Base-by-base conservation (phyloP, 2,113 vertebrate species). In the Oceanodroma tethys region DNA sequence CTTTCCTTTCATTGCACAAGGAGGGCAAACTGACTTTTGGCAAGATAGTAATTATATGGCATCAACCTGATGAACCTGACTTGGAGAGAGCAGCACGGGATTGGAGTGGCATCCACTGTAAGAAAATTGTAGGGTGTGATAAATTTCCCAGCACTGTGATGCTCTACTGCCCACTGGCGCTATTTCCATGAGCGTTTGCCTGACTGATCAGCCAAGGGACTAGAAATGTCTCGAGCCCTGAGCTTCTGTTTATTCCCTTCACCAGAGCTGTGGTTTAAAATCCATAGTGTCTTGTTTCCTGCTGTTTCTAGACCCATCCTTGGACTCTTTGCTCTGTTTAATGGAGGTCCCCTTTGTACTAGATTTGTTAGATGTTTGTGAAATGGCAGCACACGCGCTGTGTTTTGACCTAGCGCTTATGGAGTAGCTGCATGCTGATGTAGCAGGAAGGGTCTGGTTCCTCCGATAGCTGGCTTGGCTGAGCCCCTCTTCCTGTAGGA, bases 361-460 rank as follows among this genome's bases (percentile, higher is more conserved):
- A 36, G n/a, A n/a, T 89, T 84, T 86, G 88, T 42, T 45, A 88
- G 58, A 40, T 90, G 63, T 72, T 62, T 89, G 81, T 63, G 20
- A 67, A 73, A 85, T 60, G 84, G 93, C 94, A 97, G 58, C 17
- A 15, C 0, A 4, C 4, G 6, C 0, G 2, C 80, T 84, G 80
- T 68, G 90, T 70, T 92, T 40, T 92, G 91, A 71, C 81, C 72
- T 13, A 2, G 27, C 3, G 16, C 55, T 40, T 52, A 42, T 34
- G 40, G 92, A 58, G 48, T 58, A 63, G 83, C 56, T 36, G 14
- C 2, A 0, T 1, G 6, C 52, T 90, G 62, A 59, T 92, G 81
- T 45, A 91, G 96, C 96, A 97, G 97, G 97, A 98, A 98, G 96
- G 86, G 87, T 95, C 96, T 97, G 97, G 95, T 98, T 98, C 96